phyloP scores from a whole-genome alignment of 2,888 invertebrate species.

The Oxystoma pomonae region DNA sequence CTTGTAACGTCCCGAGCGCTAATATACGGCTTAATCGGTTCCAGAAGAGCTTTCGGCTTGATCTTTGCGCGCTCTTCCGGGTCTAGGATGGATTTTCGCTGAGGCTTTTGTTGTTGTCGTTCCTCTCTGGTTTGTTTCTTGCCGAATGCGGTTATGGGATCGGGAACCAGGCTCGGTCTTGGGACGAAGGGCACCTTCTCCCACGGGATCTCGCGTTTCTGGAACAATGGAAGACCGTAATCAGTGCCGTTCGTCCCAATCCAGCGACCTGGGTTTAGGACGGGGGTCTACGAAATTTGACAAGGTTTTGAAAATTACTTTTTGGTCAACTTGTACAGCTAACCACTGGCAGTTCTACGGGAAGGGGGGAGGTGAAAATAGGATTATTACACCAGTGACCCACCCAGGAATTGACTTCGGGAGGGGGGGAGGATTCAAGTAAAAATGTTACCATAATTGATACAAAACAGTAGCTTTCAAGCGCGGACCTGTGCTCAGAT shows the following conservation, averaged over 20 bases:
- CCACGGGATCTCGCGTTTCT: constrained; percentile 70
- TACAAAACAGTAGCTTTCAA: too few relatives aligned
- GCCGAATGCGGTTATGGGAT: constrained; percentile 82
- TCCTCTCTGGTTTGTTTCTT: constrained; percentile 49
- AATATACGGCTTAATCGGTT: constrained; percentile 64
- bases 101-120: constrained; percentile 31
- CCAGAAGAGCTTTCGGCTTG: constrained; percentile 55
- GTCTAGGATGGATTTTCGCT: constrained; percentile 49
- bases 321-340: too few relatives aligned
- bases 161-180: constrained; percentile 78
- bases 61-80: constrained; percentile 61
- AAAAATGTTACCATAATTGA: too few relatives aligned
- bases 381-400: too few relatives aligned
- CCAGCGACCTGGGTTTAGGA: constrained; percentile 25
- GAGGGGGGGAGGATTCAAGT: too few relatives aligned
- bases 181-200: constrained; percentile 85
- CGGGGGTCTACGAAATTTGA: neutral
- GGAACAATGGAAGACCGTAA: constrained; percentile 27
- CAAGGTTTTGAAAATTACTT: too few relatives aligned
- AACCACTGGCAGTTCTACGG: too few relatives aligned
- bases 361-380: too few relatives aligned
- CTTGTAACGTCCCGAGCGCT: constrained; percentile 64
- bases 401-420: too few relatives aligned
- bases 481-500: too few relatives aligned
- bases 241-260: constrained; percentile 39